phyloP scores from a whole-genome alignment of 2,888 invertebrate genomes.

The Azorinus chamasolen region DNA sequence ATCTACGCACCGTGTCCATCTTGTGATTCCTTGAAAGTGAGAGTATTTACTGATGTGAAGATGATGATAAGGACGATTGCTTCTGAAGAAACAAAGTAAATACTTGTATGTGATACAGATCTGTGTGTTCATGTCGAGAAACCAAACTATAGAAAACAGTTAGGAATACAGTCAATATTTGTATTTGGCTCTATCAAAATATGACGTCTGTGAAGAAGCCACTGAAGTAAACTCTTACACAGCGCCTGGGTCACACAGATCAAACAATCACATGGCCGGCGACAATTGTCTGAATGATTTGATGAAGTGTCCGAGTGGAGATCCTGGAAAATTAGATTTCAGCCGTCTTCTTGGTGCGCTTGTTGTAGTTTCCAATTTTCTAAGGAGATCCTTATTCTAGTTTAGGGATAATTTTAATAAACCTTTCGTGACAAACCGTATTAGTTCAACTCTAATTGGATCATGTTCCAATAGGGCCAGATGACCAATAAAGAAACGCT shows the following conservation, averaged over 20 bases:
- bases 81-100: neutral
- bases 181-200: constrained; percentile 6
- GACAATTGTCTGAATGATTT: constrained; percentile 13
- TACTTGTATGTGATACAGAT: too few relatives aligned
- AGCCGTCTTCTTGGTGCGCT: constrained; percentile 1
- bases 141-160: constrained; percentile 6
- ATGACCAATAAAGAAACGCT: too few relatives aligned
- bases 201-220: neutral
- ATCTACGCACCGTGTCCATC: too few relatives aligned
- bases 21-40: too few relatives aligned
- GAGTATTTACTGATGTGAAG: too few relatives aligned
- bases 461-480: constrained; percentile 10
- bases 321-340: constrained; percentile 37
- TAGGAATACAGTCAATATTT: constrained; percentile 9
- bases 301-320: constrained; percentile 28
- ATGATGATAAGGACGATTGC: neutral
- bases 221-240: neutral
- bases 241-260: constrained; percentile 6
- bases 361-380: constrained; percentile 28
- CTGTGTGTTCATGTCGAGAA: too few relatives aligned
- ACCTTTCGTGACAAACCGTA: constrained; percentile 27
- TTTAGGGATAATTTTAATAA: constrained; percentile 45
- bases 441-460: constrained; percentile 32
- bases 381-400: constrained; percentile 23
- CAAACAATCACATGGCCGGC: constrained; percentile 7